phyloP scores from a whole-genome alignment of 2,888 invertebrate species.

The Lutraria lutraria region DNA sequence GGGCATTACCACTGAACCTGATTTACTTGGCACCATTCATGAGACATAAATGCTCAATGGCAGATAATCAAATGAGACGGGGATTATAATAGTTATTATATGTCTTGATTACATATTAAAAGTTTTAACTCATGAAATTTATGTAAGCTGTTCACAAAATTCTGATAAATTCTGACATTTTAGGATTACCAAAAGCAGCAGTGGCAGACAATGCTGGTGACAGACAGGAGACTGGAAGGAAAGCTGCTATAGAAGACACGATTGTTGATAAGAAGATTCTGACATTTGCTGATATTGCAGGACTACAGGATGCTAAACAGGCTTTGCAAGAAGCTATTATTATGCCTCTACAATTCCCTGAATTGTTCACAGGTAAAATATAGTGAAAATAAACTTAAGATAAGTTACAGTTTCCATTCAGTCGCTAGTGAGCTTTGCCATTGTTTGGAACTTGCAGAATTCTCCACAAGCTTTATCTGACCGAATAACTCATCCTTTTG shows the following conservation, averaged over 20 bases:
- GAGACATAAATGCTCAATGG: too few relatives aligned
- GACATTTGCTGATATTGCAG: slow-evolving; percentile 88
- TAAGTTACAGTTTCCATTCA: neutral
- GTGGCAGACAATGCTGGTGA: slow-evolving; percentile 52
- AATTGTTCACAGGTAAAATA: slow-evolving; percentile 87
- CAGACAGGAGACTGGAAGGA: slow-evolving; percentile 70
- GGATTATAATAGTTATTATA: neutral
- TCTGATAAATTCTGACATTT: neutral
- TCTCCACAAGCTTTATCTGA: neutral
- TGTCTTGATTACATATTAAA: neutral
- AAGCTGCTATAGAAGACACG: slow-evolving; percentile 82
- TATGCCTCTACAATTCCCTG: slow-evolving; percentile 88
- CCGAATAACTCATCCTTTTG: neutral
- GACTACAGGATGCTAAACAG: slow-evolving; percentile 88
- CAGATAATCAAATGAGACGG: neutral
- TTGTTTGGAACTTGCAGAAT: neutral
- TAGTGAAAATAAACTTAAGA: neutral
- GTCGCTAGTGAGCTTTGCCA: neutral
- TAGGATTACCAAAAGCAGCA: neutral
- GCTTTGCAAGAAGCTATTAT: slow-evolving; percentile 88
- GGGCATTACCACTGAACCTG: too few relatives aligned
- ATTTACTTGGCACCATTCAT: too few relatives aligned
- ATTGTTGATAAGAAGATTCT: slow-evolving; percentile 77
- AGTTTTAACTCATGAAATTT: too few relatives aligned
- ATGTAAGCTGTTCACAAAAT: too few relatives aligned